A percentile compares a stretch with the other conserved stretches of the same genome.
These are phyloP conservation scores for Colostygia pectinataria DNA, from an alignment of 2,888 invertebrate genomes.

Conservation along the genomic window DNA sequence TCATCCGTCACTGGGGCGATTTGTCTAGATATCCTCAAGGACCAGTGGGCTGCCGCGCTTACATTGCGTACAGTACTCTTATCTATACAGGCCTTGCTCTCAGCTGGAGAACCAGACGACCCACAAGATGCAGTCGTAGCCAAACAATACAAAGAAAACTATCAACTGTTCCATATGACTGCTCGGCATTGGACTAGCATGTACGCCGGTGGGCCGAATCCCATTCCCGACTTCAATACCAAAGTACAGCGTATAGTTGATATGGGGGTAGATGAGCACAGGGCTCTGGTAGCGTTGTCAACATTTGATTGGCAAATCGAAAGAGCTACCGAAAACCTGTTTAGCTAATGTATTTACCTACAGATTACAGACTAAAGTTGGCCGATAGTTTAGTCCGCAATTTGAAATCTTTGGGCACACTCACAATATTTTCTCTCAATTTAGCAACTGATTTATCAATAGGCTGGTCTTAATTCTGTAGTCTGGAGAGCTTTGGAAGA, in stretches of 20 bases:
- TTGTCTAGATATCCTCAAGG: constrained; percentile 98
- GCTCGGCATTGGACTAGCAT: constrained; percentile 98
- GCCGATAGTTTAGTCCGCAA: not conserved
- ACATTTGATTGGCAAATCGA: constrained; percentile 97
- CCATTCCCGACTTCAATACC: constrained; percentile 88
- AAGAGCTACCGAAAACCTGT: constrained; percentile 90
- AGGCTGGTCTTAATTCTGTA: not conserved
- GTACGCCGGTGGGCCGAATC: constrained; percentile 91
- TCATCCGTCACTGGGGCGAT: constrained; percentile 99
- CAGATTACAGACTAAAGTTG: not conserved
- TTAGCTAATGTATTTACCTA: constrained; percentile 52
- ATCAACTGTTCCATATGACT: constrained; percentile 93
- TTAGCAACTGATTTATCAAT: not conserved
- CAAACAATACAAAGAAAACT: constrained; percentile 96
- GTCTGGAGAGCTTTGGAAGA: not conserved
- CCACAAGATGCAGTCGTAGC: constrained; percentile 99
- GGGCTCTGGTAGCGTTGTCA: constrained; percentile 94
- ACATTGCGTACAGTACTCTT: constrained; percentile 97
- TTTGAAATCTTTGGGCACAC: not conserved
- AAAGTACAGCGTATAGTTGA: constrained; percentile 94
- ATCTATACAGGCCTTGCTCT: constrained; percentile 96
- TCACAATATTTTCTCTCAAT: not conserved
- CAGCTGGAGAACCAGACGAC: constrained; percentile 96
- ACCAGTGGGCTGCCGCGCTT: constrained; percentile 99
- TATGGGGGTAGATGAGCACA: constrained; percentile 97